Conservation (phyloP, 2,113 vertebrate species). For the Bubo blakistoni region DNA sequence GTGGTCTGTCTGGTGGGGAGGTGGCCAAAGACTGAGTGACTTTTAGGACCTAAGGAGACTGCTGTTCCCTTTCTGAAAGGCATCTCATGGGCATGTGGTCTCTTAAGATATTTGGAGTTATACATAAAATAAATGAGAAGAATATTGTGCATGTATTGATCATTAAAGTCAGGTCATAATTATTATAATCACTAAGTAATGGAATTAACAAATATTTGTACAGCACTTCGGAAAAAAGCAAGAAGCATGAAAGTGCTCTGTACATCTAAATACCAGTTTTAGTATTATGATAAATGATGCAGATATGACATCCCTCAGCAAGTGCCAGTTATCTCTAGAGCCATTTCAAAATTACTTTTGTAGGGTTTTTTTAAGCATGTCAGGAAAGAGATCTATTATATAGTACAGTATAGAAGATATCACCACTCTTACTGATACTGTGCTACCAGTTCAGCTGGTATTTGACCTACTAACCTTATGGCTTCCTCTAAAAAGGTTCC, state of each 20-base stretch:
- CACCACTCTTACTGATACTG: neutral
- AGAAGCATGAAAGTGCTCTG: neutral
- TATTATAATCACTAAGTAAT: neutral
- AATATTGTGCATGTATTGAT: neutral
- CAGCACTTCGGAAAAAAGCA: neutral
- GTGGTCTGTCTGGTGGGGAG: neutral
- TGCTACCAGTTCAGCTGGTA: neutral
- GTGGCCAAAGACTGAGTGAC: neutral
- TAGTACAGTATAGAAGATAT: neutral
- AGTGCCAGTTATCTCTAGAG: neutral
- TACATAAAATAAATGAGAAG: neutral
- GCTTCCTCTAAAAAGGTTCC: neutral
- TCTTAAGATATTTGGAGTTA: neutral
- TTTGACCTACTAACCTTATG: accelerated
- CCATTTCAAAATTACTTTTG: neutral
- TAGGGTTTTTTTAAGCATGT: neutral
- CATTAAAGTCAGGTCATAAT: neutral
- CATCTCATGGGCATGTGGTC: neutral
- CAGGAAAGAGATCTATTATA: neutral
- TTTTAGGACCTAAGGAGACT: neutral
- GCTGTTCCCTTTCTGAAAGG: neutral
- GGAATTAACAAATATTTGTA: conserved; percentile 11
- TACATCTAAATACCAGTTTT: neutral
- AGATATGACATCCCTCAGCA: neutral
- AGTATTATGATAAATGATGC: neutral